Percentiles rank a stretch among this genome's conserved stretches.
Evolutionary conservation across 2,888 invertebrate species (phyloP).

Genomic region (Aproaerema taeniolella): DNA sequence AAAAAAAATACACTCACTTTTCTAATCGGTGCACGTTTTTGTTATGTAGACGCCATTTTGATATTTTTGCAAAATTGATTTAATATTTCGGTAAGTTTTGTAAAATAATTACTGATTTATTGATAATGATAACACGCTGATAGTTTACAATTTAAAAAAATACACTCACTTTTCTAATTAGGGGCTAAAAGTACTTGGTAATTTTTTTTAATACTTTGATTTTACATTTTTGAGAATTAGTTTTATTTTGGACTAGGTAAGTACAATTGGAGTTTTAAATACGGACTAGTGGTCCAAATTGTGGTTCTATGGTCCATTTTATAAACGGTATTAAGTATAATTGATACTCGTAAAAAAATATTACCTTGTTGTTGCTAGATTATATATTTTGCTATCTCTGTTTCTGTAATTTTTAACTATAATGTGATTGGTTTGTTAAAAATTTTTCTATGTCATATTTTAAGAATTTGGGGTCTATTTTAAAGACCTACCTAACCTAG

Average conservation of each 20-base stretch:
- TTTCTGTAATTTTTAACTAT: too few species aligned
- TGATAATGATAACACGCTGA: neutral
- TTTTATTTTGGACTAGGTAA: neutral
- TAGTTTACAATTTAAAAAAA: neutral
- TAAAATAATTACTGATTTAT: neutral
- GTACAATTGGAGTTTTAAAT: slow-evolving; percentile 1
- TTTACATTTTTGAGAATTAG: neutral
- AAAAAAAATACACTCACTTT: neutral
- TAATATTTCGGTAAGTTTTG: slow-evolving; percentile 4
- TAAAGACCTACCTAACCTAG: too few species aligned
- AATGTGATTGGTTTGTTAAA: too few species aligned
- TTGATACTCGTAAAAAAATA: neutral
- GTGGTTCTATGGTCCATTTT: slow-evolving; percentile 10
- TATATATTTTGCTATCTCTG: too few species aligned
- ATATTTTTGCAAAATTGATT: neutral
- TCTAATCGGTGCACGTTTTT: neutral
- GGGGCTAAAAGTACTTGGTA: neutral
- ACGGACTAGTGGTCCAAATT: slow-evolving; percentile 17
- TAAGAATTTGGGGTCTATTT: too few species aligned
- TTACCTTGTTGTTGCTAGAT: too few species aligned
- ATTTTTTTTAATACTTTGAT: neutral
- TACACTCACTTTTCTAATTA: neutral
- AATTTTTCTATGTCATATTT: too few species aligned
- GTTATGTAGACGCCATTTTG: slow-evolving; percentile 4
- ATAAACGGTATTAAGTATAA: neutral